Evolutionary conservation across 1,140 invertebrate genomes (phyloP), one percentile per base, ranked within the genome.

Genomic region (Fopius arisanus): DNA sequence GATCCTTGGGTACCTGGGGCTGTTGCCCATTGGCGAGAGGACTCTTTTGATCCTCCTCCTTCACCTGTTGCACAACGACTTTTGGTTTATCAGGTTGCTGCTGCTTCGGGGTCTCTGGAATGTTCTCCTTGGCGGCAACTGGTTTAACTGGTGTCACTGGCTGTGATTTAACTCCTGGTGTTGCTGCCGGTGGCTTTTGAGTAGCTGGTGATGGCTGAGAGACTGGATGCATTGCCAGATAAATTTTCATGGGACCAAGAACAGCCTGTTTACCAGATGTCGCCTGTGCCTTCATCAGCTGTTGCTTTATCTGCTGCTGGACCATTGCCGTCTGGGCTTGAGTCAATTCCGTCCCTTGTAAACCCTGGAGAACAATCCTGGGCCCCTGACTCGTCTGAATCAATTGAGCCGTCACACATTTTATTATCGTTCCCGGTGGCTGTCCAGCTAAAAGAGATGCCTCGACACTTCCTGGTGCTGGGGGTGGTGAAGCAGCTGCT

Each of bases 301-400:
- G 94, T 79, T 95, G 94, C 86, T 96, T 96, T 0, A 96, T 94
- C 89, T 96, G 95, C 78, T 95, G 93, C 79, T 96, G 94, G 0
- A 96, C 93, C 72, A 94, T 89, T 0, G 92, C 90, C 63, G 96
- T 80, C 84, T 96, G 95, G 73, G 94, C 93, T 1, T 91, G 92
- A 0, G 94, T 94, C 73, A 96, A 93, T 75, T 95, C 93, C 62
- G 94, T 92, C 0, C 94, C 94, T 73, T 94, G 93, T 3, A 96
- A 84, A 4, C 95, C 95, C 83, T 96, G 94, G 16, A 96, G 81
- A 3, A 96, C 93, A 75, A 96, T 96, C 71, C 94, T 89, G 2
- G 94, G 94, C 0, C 95, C 95, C 77, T 95, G 92, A 37, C 91
- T 90, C 0, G 94, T 95, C 83, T 95, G 94, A 78, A 96, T 93